phyloP scores from a whole-genome alignment of 1,140 invertebrate species.

The Ganaspis sp. region DNA sequence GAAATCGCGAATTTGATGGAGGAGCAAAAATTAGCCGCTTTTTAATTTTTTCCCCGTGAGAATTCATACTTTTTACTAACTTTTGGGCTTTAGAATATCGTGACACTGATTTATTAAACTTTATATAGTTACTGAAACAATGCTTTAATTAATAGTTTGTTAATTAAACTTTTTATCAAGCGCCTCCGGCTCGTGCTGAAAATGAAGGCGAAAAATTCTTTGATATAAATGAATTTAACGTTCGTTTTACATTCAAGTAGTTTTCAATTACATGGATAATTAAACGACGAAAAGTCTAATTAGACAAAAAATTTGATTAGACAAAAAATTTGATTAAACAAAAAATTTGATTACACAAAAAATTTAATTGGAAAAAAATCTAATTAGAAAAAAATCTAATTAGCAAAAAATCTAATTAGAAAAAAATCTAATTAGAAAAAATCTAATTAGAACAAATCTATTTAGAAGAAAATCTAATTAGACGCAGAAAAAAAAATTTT shows the following conservation, averaged over 20 bases:
- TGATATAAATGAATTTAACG: background rate
- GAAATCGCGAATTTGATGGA: background rate
- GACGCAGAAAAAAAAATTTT: too few relatives aligned
- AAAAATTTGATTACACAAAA: too few relatives aligned
- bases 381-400: too few relatives aligned
- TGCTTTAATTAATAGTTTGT: conserved; percentile 21
- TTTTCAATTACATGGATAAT: background rate
- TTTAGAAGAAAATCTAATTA: too few relatives aligned
- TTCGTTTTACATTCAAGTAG: background rate
- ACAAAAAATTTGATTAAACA: too few relatives aligned
- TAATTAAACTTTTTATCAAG: conserved; percentile 6
- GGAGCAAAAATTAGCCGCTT: background rate
- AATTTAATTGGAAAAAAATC: too few relatives aligned
- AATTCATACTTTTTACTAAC: background rate
- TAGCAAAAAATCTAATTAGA: too few relatives aligned
- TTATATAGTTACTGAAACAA: background rate
- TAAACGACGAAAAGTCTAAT: background rate
- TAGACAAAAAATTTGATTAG: background rate
- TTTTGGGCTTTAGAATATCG: background rate
- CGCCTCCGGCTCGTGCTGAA: background rate
- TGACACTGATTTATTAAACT: conserved; percentile 9
- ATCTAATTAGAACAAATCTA: too few relatives aligned
- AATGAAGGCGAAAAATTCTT: background rate
- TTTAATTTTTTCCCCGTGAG: background rate
- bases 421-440: too few relatives aligned